A percentile compares a stretch with the other conserved stretches of the same genome.
Evolutionary conservation across 2,797 vertebrate species (phyloP).

Genomic region (Acanthornis magna): DNA sequence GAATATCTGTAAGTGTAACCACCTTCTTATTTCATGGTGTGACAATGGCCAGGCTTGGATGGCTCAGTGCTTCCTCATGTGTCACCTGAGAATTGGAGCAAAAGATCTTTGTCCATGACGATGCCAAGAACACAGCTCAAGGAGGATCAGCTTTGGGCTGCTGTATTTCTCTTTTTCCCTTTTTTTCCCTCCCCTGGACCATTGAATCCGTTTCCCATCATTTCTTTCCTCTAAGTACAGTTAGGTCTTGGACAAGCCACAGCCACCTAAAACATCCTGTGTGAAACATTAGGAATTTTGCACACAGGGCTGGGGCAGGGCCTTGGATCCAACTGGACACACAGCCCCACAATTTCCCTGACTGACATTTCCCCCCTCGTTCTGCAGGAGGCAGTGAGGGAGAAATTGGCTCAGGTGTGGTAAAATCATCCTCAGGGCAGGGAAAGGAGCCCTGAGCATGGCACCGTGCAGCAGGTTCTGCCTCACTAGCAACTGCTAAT

Average conservation of each 20-base stretch:
- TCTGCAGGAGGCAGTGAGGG: not conserved
- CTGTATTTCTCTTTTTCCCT: not conserved
- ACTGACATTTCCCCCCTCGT: not conserved
- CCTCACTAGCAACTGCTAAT: conserved; percentile 46
- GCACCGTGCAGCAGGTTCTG: not conserved
- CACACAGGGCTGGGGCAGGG: not conserved
- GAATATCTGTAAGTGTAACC: not conserved
- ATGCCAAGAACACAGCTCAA: not conserved
- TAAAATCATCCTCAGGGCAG: not conserved
- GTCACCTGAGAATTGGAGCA: not conserved
- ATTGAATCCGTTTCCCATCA: not conserved
- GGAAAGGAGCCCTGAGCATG: not conserved
- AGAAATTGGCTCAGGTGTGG: not conserved
- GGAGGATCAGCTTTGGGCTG: not conserved
- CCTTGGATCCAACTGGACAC: rapidly evolving
- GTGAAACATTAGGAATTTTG: not conserved
- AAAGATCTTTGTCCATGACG: not conserved
- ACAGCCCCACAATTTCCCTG: not conserved
- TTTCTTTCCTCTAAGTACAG: not conserved
- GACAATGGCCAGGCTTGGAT: not conserved
- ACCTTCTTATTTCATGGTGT: not conserved
- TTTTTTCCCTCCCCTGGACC: not conserved
- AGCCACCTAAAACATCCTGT: not conserved
- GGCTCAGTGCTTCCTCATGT: not conserved
- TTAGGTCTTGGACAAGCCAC: not conserved